Base-by-base conservation (phyloP, 2,888 invertebrate genomes). In the Litoditis marina region DNA sequence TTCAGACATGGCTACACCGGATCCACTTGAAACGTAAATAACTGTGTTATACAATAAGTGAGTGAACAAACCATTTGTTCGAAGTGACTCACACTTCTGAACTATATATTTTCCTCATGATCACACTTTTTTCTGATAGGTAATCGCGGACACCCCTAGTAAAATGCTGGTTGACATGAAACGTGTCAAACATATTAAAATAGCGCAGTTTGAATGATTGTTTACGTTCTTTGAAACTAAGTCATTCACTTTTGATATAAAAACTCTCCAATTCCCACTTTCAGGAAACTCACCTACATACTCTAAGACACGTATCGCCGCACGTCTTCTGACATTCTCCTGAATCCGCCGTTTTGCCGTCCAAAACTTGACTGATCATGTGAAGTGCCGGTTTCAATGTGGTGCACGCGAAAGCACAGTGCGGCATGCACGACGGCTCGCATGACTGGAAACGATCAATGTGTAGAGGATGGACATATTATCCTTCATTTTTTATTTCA, bases 1-100 rank as follows among this genome's bases (percentile, higher is more conserved):
- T 51, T 72, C 72, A 39, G 49, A 60, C 31, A 51, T 47, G 28
- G 69, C 16, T 25, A 69, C 60, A 46, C 72, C 69, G 16, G 69
- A 64, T 19, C 66, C 60, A n/a, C 71, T 71, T 54, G 1, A 34
- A 52, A 32, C n/a, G n/a, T n/a, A n/a, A n/a, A n/a, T n/a, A n/a
- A n/a, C n/a, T n/a, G n/a, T n/a, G n/a, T n/a, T n/a, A n/a, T n/a
- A n/a, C n/a, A n/a, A n/a, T n/a, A n/a, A n/a, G n/a, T n/a, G n/a
- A n/a, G n/a, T n/a, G n/a, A n/a, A n/a, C n/a, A n/a, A n/a, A n/a
- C n/a, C n/a, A n/a, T n/a, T n/a, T n/a, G n/a, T n/a, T n/a, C n/a
- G n/a, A n/a, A n/a, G n/a, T n/a, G n/a, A n/a, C n/a, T n/a, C n/a
- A n/a, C n/a, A n/a, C n/a, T n/a, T n/a, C n/a, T n/a, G n/a, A n/a